Evolutionary conservation across 1,140 invertebrate species (phyloP).

Genomic region (Teleogryllus occipitalis): DNA sequence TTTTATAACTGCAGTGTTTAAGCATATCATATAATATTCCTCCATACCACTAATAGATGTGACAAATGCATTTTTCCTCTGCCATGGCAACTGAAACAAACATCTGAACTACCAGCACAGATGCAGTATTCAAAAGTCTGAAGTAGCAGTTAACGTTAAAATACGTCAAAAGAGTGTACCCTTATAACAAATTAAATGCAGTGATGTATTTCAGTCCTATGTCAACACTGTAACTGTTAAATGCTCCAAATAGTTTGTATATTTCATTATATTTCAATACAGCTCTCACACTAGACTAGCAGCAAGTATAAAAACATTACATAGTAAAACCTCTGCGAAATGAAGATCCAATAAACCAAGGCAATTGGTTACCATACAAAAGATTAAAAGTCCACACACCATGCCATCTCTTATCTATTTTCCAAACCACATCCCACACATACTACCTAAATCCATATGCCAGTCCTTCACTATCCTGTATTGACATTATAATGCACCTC

Average conservation of each 20-base stretch:
- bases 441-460: background rate
- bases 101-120: too few relatives aligned
- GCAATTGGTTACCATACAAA: background rate
- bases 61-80: too few relatives aligned
- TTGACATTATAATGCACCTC: slow-evolving; percentile 4
- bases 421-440: background rate
- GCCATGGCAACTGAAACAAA: too few relatives aligned
- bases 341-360: background rate
- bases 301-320: slow-evolving; percentile 1
- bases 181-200: background rate
- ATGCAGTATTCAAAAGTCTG: too few relatives aligned
- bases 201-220: background rate
- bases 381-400: background rate
- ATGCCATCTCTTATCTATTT: background rate
- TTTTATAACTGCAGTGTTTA: too few relatives aligned
- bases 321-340: background rate
- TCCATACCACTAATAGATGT: too few relatives aligned
- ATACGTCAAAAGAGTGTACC: too few relatives aligned
- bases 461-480: background rate
- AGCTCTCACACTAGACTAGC: background rate
- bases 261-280: background rate
- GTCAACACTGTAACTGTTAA: slow-evolving; percentile 4
- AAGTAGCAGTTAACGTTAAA: too few relatives aligned
- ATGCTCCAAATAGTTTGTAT: background rate
- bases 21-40: too few relatives aligned